Evolutionary conservation across 2,113 vertebrate genomes (phyloP).

Genomic region (Coregonus clupeaformis): DNA sequence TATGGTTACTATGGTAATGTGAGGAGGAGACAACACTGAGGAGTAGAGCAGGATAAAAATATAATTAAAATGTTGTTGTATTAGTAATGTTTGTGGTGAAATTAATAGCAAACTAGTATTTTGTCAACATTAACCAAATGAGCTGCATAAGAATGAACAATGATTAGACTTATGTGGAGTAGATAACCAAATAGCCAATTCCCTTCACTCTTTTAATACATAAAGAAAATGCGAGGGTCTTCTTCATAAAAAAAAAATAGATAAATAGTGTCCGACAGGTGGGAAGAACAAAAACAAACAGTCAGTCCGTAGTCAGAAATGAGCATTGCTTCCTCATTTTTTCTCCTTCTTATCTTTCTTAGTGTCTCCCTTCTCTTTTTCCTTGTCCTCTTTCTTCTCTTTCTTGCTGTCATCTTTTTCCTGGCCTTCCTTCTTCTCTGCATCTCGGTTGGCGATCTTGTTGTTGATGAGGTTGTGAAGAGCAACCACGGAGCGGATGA

Average conservation of each 20-base stretch:
- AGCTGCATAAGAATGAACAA: not conserved
- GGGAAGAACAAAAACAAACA: slow-evolving; percentile 8
- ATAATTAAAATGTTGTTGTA: not conserved
- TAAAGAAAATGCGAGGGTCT: slow-evolving; percentile 19
- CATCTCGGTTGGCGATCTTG: slow-evolving; percentile 98
- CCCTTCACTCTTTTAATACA: slow-evolving; percentile 16
- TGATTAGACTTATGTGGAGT: not conserved
- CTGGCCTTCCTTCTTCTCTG: slow-evolving; percentile 97
- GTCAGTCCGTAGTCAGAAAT: slow-evolving; percentile 20
- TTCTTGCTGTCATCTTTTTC: slow-evolving; percentile 98
- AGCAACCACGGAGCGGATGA: slow-evolving; percentile 95
- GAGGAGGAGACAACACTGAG: not conserved
- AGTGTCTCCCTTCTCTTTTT: slow-evolving; percentile 77
- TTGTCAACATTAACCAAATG: not conserved
- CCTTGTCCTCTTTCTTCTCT: slow-evolving; percentile 96
- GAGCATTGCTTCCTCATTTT: slow-evolving; percentile 71
- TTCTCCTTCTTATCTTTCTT: slow-evolving; percentile 71
- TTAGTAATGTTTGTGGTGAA: no score
- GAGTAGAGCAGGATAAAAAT: not conserved
- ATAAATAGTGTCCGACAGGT: slow-evolving; percentile 19
- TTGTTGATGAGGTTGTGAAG: slow-evolving; percentile 99
- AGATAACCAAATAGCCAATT: not conserved
- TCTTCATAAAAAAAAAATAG: slow-evolving; percentile 36
- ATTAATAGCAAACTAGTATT: not conserved
- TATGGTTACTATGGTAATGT: not conserved